Evolutionary conservation across 2,888 invertebrate genomes (phyloP).

Genomic region (Drosophila paranaensis): DNA sequence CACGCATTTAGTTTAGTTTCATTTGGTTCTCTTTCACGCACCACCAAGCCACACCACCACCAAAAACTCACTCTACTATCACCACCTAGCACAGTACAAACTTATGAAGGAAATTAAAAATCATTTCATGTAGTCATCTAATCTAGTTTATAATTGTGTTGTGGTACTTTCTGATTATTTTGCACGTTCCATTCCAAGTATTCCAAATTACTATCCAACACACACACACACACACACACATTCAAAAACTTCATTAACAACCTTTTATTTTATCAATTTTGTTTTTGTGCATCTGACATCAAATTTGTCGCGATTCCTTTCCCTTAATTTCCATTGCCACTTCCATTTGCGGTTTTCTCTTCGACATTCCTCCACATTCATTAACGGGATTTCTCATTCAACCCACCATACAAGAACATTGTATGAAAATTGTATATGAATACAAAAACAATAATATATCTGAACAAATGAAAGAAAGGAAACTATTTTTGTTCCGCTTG

Average conservation of each 20-base stretch:
- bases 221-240: neutral
- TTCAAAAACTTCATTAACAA: slow-evolving; percentile 34
- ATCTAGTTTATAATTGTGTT: slow-evolving; percentile 35
- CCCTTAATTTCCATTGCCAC: slow-evolving; percentile 2
- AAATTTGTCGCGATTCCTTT: slow-evolving; percentile 24
- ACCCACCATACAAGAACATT: neutral
- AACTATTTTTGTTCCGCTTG: slow-evolving; percentile 85
- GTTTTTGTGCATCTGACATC: slow-evolving; percentile 31
- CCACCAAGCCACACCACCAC: slow-evolving; percentile 27
- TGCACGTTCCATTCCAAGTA: slow-evolving; percentile 41
- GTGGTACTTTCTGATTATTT: slow-evolving; percentile 7
- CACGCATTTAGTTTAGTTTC: slow-evolving; percentile 51
- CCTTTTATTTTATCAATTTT: slow-evolving; percentile 7
- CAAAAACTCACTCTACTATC: slow-evolving; percentile 2
- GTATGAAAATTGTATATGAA: slow-evolving; percentile 26
- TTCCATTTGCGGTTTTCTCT: slow-evolving; percentile 11
- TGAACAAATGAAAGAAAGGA: slow-evolving; percentile 64
- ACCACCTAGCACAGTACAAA: slow-evolving; percentile 20
- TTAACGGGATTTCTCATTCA: slow-evolving; percentile 30
- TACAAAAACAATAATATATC: slow-evolving; percentile 16
- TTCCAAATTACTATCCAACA: slow-evolving; percentile 25
- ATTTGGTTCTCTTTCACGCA: slow-evolving; percentile 60
- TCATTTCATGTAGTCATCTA: slow-evolving; percentile 13
- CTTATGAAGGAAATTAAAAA: slow-evolving; percentile 2
- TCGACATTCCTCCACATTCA: slow-evolving; percentile 13